Base-by-base conservation (phyloP, 2,888 invertebrate species). In the Antitype chi region DNA sequence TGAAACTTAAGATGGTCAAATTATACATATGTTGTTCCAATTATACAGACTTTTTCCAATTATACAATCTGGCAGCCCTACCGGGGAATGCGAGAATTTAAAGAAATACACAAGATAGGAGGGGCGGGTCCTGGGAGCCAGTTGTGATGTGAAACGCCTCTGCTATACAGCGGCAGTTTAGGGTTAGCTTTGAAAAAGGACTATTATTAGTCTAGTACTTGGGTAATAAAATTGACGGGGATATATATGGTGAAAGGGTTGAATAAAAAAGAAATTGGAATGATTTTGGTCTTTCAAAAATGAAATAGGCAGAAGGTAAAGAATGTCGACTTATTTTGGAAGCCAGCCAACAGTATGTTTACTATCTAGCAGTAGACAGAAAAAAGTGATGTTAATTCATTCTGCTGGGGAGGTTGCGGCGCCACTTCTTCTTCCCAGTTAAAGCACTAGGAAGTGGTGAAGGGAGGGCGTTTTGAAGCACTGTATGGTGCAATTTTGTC, bases 41-140 rank as follows among this genome's bases (percentile, higher is more conserved):
- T 67, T 32, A 67, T 52, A 52, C 28, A 32, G 28, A 28, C 15
- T 67, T 32, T 23, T 32, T 32, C 8, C 23, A 52, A 32, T 52
- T 23, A 67, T 67, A 67, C 52, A 23, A 23, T 28, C 23, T 67
- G 15, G 23, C 32, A 52, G 23, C 67, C 67, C 32, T 67, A 32
- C 6, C 0, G 9, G 1, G 6, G 32, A 67, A 52, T 52, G 28
- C 17, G 23, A 52, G 32, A n/a, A 32, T 23, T 52, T 52, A 32
- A 52, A 80, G 70, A 74, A 77, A 60, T 69, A 71, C 59, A 68
- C 15, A 43, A 47, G 43, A 60, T 43, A 49, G 57, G n/a, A 32
- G 55, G 47, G n/a, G 69, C 52, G 68, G 57, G 23, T 59, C n/a
- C 17, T 23, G 23, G 43, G 52, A 25, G 23, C 17, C 43, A 17